phyloP scores from a whole-genome alignment of 2,113 vertebrate genomes.

The Gopherus flavomarginatus region DNA sequence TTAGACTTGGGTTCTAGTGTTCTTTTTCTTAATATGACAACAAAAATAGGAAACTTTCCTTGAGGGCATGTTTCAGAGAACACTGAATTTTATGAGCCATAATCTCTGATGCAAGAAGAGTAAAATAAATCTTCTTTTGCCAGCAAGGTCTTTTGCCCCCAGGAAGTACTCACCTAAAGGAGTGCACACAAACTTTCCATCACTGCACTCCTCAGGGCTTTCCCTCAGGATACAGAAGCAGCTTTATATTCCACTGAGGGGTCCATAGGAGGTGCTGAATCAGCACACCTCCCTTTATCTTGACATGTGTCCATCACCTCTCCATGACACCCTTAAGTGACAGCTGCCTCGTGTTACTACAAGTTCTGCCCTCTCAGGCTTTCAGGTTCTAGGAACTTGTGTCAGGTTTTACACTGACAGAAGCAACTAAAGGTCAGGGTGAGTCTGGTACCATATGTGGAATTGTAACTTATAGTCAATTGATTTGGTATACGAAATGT shows the following conservation, averaged over 20 bases:
- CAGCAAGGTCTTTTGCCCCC: not conserved
- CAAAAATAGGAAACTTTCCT: not conserved
- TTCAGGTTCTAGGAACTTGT: not conserved
- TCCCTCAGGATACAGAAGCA: not conserved
- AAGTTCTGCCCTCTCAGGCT: fast-evolving
- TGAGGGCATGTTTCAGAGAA: not conserved
- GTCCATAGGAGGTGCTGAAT: not conserved
- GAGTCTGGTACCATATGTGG: not conserved
- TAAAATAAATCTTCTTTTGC: not conserved
- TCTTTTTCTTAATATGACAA: not conserved
- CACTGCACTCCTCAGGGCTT: not conserved
- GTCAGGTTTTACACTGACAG: not conserved
- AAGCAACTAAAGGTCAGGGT: not conserved
- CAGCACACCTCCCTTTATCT: not conserved
- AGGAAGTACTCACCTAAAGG: not conserved
- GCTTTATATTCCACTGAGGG: not conserved
- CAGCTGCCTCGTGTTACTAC: not conserved
- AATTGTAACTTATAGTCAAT: not conserved
- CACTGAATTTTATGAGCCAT: not conserved
- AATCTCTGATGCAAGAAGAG: not conserved
- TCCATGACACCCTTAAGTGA: not conserved
- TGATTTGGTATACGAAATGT: not conserved
- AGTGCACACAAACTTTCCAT: not conserved
- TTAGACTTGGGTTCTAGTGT: not conserved
- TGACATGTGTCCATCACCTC: not conserved